Conservation (phyloP, 2,797 vertebrate species). For the Pogoniulus pusillus region DNA sequence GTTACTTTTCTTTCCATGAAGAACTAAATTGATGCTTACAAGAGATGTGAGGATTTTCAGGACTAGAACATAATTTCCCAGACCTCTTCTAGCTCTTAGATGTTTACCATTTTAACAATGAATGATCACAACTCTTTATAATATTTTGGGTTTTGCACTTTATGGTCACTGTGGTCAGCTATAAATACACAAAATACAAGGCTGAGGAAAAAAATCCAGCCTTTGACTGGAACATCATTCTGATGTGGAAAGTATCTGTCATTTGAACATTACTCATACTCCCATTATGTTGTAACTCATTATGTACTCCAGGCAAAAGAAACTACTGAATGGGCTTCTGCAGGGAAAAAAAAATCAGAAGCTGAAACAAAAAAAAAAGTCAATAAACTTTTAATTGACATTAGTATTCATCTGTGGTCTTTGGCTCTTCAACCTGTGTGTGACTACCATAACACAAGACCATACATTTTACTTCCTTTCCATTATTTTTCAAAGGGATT, state of each 20-base stretch:
- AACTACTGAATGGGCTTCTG: background rate
- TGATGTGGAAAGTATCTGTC: background rate
- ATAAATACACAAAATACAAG: background rate
- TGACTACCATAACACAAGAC: background rate
- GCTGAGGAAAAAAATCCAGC: background rate
- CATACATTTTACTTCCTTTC: background rate
- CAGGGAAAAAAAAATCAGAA: background rate
- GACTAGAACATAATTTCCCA: background rate
- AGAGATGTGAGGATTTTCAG: background rate
- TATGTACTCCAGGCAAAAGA: background rate
- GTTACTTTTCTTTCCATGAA: background rate
- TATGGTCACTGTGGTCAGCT: background rate
- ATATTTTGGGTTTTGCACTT: background rate
- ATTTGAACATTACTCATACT: background rate
- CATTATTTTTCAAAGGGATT: background rate
- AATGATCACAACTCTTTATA: background rate
- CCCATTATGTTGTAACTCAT: background rate
- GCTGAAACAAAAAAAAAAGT: background rate
- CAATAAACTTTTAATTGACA: background rate
- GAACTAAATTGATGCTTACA: background rate
- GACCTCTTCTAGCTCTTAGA: background rate
- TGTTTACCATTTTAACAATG: background rate
- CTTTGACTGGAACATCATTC: background rate
- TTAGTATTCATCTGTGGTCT: background rate
- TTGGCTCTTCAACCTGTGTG: background rate